Base-by-base conservation (phyloP, 2,113 vertebrate genomes). In the Halichoeres trimaculatus region DNA sequence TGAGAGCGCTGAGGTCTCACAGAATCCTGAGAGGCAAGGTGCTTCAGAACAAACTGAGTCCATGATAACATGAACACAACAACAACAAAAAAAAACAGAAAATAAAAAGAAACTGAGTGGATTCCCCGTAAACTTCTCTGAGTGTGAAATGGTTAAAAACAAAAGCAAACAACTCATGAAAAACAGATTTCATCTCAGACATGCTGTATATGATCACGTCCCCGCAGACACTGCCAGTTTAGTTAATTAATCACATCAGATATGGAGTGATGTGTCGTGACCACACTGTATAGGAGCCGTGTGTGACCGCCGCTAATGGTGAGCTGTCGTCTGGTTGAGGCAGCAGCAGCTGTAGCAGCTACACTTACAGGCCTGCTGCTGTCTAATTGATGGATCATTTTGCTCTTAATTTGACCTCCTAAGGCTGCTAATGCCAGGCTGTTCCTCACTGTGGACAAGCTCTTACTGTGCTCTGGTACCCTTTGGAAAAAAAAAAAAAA, bases 401-500 rank as follows among this genome's bases (percentile, higher is more conserved):
- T 85, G 89, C 85, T 92, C 88, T 84, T 88, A 93, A 92, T 92
- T 89, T 92, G 88, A 93, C 89, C 91, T 92, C 88, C 83, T 84
- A 88, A 84, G 85, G 85, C 78, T 89, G 81, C 59, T 82, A 86
- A 89, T 90, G 80, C 88, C 87, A 89, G 81, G 89, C 87, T 90
- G 86, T 85, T 90, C 55, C 77, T 89, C 74, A 24, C 74, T 22
- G 53, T 67, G 73, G 80, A 85, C 63, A 71, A 74, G 74, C 85
- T 86, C 87, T 78, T 13, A 59, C 78, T 83, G 83, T 78, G 83
- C 81, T 76, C 88, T 85, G 82, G 80, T 55, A 80, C 68, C 79
- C 78, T 78, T 69, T 63, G 50, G 73, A 68, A 76, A 76, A 41
- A 48, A 76, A 48, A 76, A 17, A 19, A 50, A 40, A 16, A 68